Evolutionary conservation across 1,140 invertebrate species (phyloP).

Genomic region (Zaprionus capensis): DNA sequence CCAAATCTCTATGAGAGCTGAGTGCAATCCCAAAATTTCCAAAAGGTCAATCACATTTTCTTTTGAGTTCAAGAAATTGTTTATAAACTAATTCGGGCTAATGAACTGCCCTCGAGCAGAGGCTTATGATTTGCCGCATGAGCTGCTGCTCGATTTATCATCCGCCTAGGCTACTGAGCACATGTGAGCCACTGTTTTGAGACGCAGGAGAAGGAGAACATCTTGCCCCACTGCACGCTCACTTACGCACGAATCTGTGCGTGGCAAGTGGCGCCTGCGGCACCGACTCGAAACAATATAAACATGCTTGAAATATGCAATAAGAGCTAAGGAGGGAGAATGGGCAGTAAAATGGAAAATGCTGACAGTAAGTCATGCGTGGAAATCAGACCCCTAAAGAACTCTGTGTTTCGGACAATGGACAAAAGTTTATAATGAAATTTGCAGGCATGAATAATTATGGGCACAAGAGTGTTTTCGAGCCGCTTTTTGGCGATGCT

Average conservation of each 20-base stretch:
- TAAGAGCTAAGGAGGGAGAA: neutral
- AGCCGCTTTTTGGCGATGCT: slow-evolving; percentile 26
- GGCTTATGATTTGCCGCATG: slow-evolving; percentile 48
- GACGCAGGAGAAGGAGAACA: neutral
- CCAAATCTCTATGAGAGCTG: neutral
- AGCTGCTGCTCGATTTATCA: slow-evolving; percentile 53
- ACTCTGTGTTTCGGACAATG: slow-evolving; percentile 13
- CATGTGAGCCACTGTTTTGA: slow-evolving; percentile 8
- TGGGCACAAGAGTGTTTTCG: slow-evolving; percentile 46
- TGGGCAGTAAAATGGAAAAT: neutral
- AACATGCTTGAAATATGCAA: slow-evolving; percentile 6
- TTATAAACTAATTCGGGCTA: slow-evolving; percentile 40
- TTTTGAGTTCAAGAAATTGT: slow-evolving; percentile 11
- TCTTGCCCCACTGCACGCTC: slow-evolving; percentile 56
- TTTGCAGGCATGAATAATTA: slow-evolving; percentile 78
- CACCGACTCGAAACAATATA: slow-evolving; percentile 27
- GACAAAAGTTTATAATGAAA: slow-evolving; percentile 74
- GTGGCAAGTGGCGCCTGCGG: slow-evolving; percentile 55
- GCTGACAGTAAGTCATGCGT: slow-evolving; percentile 47
- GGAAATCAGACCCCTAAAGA: slow-evolving; percentile 30
- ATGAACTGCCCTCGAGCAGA: slow-evolving; percentile 43
- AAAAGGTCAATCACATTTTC: neutral
- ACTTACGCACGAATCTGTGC: slow-evolving; percentile 70
- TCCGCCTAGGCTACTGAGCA: slow-evolving; percentile 38
- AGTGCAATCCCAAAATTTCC: neutral